phyloP scores from a whole-genome alignment of 64 coral and sea anemone species.

The Montipora capricornis region DNA sequence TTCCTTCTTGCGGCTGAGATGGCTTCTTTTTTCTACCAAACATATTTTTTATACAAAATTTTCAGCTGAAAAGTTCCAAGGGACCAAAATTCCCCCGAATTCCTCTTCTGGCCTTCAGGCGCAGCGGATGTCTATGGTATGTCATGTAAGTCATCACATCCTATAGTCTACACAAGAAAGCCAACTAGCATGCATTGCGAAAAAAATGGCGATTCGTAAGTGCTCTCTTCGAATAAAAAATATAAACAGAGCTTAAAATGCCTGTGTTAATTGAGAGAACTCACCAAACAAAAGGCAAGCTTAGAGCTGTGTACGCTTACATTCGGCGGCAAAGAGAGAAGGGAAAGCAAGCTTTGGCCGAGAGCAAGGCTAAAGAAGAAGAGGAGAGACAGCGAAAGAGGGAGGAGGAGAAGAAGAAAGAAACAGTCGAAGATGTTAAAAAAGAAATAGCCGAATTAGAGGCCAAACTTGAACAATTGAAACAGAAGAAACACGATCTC shows the following conservation, averaged over 20 bases:
- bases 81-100: too few species aligned
- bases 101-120: background rate
- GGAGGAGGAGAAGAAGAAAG: constrained; percentile 90
- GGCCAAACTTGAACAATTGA: constrained; percentile 71
- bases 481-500: constrained; percentile 85
- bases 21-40: constrained; percentile 43
- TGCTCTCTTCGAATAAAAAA: too few species aligned
- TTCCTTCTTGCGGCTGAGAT: background rate
- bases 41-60: background rate
- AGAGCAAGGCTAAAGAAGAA: constrained; percentile 88
- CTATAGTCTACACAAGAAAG: too few species aligned
- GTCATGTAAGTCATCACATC: too few species aligned
- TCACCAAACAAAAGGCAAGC: constrained; percentile 72
- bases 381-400: constrained; percentile 82
- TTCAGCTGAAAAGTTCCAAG: too few species aligned
- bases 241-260: constrained; percentile 41
- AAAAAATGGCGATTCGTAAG: too few species aligned
- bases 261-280: constrained; percentile 83
- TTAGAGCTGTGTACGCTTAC: constrained; percentile 76
- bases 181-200: too few species aligned
- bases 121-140: too few species aligned
- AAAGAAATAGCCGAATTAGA: constrained; percentile 78
- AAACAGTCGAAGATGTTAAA: constrained; percentile 88
- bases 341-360: constrained; percentile 74
- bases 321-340: constrained; percentile 82